Base-by-base conservation (phyloP, 2,888 invertebrate genomes). In the Biston stratarius region DNA sequence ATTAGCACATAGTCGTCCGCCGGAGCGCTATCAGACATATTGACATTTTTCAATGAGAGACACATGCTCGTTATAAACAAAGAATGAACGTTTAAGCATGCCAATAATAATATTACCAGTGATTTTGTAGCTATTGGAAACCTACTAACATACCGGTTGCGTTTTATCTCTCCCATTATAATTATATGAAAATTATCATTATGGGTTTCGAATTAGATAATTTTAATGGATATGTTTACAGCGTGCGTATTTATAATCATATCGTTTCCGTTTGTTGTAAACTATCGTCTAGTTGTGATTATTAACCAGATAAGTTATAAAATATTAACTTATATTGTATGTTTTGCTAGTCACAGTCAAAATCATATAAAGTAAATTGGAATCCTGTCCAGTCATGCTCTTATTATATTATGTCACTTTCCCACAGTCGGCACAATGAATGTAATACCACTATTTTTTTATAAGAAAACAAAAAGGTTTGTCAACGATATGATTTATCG, bases 41-140 rank as follows among this genome's bases (percentile, higher is more conserved):
- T 24, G 24, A 24, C 24, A 24, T 24, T 24, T 24, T 24, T 3
- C 24, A 24, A 24, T 24, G 66, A 70, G 49, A 67, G 71, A 79
- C 87, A 84, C 85, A 83, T 85, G 85, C 77, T 74, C 76, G 51
- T n/a, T 82, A 81, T 84, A 77, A 84, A 87, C 87, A 86, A 87
- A 87, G 87, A 84, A 79, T 80, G 76, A 81, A 83, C 84, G 82
- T 80, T 80, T 36, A 58, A 53, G 38, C 77, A 79, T 74, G 78
- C 76, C 78, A 80, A 42, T n/a, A 44, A 55, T 55, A 55, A 33
- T 55, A 78, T 80, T 77, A 76, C 42, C 48, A 53, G 58, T 80
- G 82, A 86, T 82, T 83, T 84, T 80, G 81, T 80, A 83, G 80
- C 75, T 78, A 75, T 77, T 76, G 73, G 74, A 78, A 79, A 81